Conservation (phyloP, 1,140 invertebrate genomes). For the Lucilia cuprina region DNA sequence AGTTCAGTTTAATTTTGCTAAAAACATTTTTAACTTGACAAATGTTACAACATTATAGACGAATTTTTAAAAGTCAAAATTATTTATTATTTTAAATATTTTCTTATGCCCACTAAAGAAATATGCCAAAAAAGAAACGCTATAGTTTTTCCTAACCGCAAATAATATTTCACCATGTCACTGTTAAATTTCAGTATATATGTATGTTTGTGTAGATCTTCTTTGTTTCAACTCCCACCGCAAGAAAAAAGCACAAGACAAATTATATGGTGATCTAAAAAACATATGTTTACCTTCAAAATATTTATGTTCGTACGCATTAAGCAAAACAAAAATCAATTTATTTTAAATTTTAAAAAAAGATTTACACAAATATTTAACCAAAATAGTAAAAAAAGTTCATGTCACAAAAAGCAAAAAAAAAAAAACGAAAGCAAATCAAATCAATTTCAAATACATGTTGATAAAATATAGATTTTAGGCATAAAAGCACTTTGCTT, state of each 20-base stretch:
- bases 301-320: constrained; percentile 7
- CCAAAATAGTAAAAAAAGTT: not conserved
- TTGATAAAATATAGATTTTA: not conserved
- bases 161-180: constrained; percentile 3
- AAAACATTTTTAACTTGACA: no score
- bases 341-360: constrained; percentile 24
- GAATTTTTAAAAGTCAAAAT: no score
- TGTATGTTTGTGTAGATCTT: no score
- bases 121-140: not conserved
- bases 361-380: constrained; percentile 30
- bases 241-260: constrained; percentile 11
- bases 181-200: not conserved
- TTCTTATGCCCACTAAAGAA: not conserved
- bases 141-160: not conserved
- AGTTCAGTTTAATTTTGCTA: no score
- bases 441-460: constrained; percentile 6
- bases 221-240: not conserved
- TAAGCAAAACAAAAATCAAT: constrained; percentile 7
- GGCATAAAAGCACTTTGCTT: constrained; percentile 29
- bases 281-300: constrained; percentile 34
- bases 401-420: not conserved
- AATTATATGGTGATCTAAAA: constrained; percentile 31
- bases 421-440: not conserved
- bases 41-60: no score
- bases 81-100: no score